Evolutionary conservation across 2,113 vertebrate species (phyloP), one percentile per base, ranked within the genome.

Genomic region (Argyrosomus japonicus): DNA sequence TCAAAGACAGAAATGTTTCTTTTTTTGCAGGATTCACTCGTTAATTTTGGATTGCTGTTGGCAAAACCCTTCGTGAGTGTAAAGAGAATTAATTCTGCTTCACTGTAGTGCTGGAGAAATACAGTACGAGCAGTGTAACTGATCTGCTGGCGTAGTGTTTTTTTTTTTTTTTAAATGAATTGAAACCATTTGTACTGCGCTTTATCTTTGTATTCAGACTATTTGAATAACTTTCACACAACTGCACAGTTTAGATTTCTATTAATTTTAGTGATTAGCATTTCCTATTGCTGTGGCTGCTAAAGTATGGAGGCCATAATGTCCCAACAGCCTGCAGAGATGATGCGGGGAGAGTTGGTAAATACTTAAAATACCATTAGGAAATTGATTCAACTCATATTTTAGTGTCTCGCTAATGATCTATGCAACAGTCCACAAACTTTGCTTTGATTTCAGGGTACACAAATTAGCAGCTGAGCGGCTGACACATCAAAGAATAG

Each of bases 31-130:
- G 69, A 76, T 84, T 67, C 23, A 61, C 53, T 68, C 71, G 69
- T 86, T 88, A 56, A 86, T 89, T 84, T 83, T 51, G 21, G 40
- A 81, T 87, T 50, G 81, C 89, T 86, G 50, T 65, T 45, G 72
- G 75, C 83, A 68, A 89, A 74, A 40, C 56, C 40, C 53, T 69
- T 69, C 12, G 29, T 61, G 68, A 82, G 45, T 48, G 62, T 67
- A 72, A 17, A 45, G 69, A 68, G 13, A 85, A 88, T 76, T 83
- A 62, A 77, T 77, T 80, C 25, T 45, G 60, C 54, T 83, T 61
- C 18, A 74, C 43, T 82, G 54, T 77, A 61, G 57, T 18, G 18
- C 8, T 72, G 50, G 2, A 62, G 19, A 75, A 85, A 79, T 75
- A 63, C 53, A 82, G 73, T 40, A 71, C 25, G 15, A 51, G 54